Evolutionary conservation across 2,113 vertebrate genomes (phyloP), one percentile per base, ranked within the genome.

Genomic region (Prinia subflava): DNA sequence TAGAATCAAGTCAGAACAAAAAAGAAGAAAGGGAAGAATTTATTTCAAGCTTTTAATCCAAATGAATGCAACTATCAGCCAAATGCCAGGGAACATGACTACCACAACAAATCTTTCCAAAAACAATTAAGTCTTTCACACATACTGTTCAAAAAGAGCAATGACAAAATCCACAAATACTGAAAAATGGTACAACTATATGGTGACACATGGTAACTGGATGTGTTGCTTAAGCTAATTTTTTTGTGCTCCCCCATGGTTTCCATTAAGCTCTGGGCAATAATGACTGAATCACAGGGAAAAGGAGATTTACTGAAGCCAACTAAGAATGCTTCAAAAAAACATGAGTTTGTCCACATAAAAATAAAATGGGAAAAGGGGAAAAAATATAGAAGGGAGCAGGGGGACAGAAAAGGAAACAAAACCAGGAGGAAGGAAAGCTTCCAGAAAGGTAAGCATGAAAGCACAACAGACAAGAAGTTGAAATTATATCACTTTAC

Each of bases 301-400:
- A 75, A 77, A 55, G 11, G 6, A 68, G 49, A 56, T 65, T 74
- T 52, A 7, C 30, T 56, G 42, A 73, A 83, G 41, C 21, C 33
- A 78, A 68, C 33, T 3, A 71, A 35, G 4, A 78, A 41, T 23
- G 11, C 6, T 74, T 56, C 39, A 0, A 71, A 35, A 77, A 41
- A 35, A 10, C 14, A 6, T 31, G 13, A 76, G 11, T 20, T 14
- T 67, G 37, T 62, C 30, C 33, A 37, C 20, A 47, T 23, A 30
- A 71, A 53, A 70, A 37, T 33, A 25, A 56, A 50, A 2, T 1
- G 2, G 6, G 6, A 9, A n/a, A n/a, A 53, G 6, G 6, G 3
- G 6, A 1, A 6, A 33, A 19, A 49, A 13, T 30, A 28, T 6
- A 12, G 8, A 3, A 22, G 4, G 24, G 8, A 15, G 8, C 4